Evolutionary conservation across 1,140 invertebrate species (phyloP), one percentile per base, ranked within the genome.

Genomic region (Drosophila repleta): DNA sequence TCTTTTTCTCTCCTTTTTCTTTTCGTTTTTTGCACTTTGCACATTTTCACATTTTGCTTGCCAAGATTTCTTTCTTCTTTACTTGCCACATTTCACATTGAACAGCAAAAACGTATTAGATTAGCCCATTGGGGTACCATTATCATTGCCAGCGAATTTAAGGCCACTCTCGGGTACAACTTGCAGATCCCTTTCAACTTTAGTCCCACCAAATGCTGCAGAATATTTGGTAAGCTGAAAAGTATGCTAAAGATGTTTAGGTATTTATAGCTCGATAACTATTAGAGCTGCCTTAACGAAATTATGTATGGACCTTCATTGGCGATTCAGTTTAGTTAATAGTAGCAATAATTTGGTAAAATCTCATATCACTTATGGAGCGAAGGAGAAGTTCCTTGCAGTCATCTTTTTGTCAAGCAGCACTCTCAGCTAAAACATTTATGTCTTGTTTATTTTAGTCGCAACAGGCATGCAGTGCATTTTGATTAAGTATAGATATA

Each of bases 61-160:
- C 64, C 64, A 73, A 67, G 65, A 73, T 61, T 61, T 21, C 45
- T 2, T 55, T 46, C 20, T 51, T 15, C 68, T 67, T 61, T 37
- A 3, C 29, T 52, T 43, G 29, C 62, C 62, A 65, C 68, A 52
- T 62, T 69, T 63, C 20, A 52, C 35, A 76, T 69, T 76, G 49
- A 75, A 69, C 78, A 68, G 60, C 64, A 55, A 68, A 85, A 87
- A 75, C 48, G 58, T 57, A 78, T 85, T 81, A 85, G 66, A 71
- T 71, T 65, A 58, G 46, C 37, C 56, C 15, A 60, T 60, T 65
- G 21, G 60, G 55, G 53, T 69, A 43, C 46, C 62, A 53, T 85
- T 67, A 76, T 75, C 55, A 58, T 18, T 39, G 32, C 0, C n/a
- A 26, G 29, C 32, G 11, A 60, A 32, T 58, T 46, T 46, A 57